Evolutionary conservation across 2,888 invertebrate genomes (phyloP), one percentile per base, ranked within the genome.

Genomic region (Gymnoscelis rufifasciata): DNA sequence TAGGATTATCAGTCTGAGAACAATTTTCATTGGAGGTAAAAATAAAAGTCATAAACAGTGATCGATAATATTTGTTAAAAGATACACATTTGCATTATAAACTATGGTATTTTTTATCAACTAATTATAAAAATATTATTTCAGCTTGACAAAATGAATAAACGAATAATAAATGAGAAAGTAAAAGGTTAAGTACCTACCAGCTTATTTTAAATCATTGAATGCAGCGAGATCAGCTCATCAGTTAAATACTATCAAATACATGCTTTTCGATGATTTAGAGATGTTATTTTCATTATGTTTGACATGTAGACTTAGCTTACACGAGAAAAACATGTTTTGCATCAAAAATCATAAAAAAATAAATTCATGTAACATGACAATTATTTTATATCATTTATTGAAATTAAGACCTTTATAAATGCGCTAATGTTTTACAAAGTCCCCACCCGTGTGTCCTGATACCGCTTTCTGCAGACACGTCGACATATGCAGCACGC

Each of bases 401-500:
- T n/a, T n/a, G n/a, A n/a, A n/a, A n/a, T n/a, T n/a, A n/a, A n/a
- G n/a, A n/a, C 19, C 2, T 3, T 19, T 5, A 19, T 19, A 5
- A 19, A 19, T 14, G 30, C 1, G 2, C 3, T 7, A 27, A n/a
- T 10, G 13, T 13, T 30, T 13, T 13, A 13, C 23, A 29, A 46
- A 36, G 26, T 38, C 1, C 3, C 0, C 1, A 2, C 0, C 66
- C 31, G 68, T 82, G 62, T 71, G 75, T 76, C 59, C n/a, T 52
- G 28, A 54, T 33, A 51, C 39, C 80, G 72, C 71, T 86, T 82
- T 66, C 66, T 74, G 54, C 76, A 76, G 77, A 87, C 87, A 84
- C 86, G 69, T 67, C 73, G 84, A 74, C 88, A 86, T 86, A 87
- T 86, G 87, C 64, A 78, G 66, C 47, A 65, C 66, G 80, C 86